A percentile compares a stretch with the other conserved stretches of the same genome.
Conservation (phyloP, 2,797 vertebrate species). For the Melanogrammus aeglefinus region DNA sequence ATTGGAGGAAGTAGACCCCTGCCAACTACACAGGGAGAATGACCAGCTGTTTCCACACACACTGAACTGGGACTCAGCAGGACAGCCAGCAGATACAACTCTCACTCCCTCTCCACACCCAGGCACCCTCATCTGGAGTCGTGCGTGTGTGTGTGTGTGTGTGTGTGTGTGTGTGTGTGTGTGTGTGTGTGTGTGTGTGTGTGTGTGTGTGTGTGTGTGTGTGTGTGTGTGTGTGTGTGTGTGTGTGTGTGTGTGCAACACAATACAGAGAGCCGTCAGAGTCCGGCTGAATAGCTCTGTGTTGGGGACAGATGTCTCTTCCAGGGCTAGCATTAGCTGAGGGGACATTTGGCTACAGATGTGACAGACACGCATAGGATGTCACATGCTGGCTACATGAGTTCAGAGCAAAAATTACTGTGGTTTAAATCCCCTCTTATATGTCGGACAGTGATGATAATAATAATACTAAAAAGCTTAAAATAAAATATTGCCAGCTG, state of each 20-base stretch:
- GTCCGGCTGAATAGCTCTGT: constrained; percentile 36
- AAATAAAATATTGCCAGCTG: too few species aligned
- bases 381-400: neutral
- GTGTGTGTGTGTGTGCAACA: constrained; percentile 36
- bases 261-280: constrained; percentile 42
- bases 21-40: neutral
- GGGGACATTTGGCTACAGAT: neutral
- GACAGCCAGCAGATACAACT: neutral
- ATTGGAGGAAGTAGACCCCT: neutral
- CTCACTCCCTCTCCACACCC: neutral
- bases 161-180: neutral
- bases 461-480: neutral
- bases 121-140: neutral
- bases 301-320: constrained; percentile 31
- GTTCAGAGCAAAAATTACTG: neutral
- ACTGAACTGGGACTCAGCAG: neutral
- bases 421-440: neutral
- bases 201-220: neutral
- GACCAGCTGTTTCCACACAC: neutral
- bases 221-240: neutral
- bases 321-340: constrained; percentile 37
- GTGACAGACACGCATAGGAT: constrained; percentile 2
- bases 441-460: neutral
- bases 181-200: neutral
- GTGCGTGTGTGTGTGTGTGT: neutral